Conservation (phyloP, 2,113 vertebrate species). For the Artemisiospiza belli region DNA sequence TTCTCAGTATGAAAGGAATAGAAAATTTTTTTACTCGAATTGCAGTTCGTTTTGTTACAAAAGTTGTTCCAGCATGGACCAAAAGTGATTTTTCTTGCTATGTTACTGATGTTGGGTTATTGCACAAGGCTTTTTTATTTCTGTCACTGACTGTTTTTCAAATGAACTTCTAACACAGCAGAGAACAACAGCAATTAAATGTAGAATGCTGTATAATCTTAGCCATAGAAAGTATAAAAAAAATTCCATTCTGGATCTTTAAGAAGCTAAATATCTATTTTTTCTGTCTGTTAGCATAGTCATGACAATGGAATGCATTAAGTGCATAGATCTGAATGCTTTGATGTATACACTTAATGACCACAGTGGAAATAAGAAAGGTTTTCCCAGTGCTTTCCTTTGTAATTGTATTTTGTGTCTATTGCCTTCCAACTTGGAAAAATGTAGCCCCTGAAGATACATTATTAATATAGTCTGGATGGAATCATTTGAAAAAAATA, state of each 20-base stretch:
- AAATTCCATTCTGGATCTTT: not conserved
- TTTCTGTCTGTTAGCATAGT: not conserved
- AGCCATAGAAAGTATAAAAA: not conserved
- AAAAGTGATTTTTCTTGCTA: not conserved
- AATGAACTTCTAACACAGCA: not conserved
- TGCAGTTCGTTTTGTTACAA: not conserved
- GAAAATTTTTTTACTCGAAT: not conserved
- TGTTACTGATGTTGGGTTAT: not conserved
- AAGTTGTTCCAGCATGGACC: not conserved
- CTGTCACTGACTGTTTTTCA: not conserved
- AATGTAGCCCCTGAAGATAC: not conserved
- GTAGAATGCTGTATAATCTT: not conserved
- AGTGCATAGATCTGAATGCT: not conserved
- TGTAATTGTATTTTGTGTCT: fast-evolving
- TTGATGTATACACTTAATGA: not conserved
- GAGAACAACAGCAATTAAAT: not conserved
- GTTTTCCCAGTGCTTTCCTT: not conserved
- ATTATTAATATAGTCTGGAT: not conserved
- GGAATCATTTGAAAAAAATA: not conserved
- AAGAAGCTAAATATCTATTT: not conserved
- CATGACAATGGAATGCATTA: not conserved
- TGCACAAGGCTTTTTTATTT: not conserved
- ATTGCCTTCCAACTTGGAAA: not conserved
- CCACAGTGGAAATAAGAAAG: not conserved
- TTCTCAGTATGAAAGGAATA: not conserved